Percentiles rank a stretch among this genome's conserved stretches.
Evolutionary conservation across 2,888 invertebrate genomes (phyloP).

Genomic region (Agrotis segetum): DNA sequence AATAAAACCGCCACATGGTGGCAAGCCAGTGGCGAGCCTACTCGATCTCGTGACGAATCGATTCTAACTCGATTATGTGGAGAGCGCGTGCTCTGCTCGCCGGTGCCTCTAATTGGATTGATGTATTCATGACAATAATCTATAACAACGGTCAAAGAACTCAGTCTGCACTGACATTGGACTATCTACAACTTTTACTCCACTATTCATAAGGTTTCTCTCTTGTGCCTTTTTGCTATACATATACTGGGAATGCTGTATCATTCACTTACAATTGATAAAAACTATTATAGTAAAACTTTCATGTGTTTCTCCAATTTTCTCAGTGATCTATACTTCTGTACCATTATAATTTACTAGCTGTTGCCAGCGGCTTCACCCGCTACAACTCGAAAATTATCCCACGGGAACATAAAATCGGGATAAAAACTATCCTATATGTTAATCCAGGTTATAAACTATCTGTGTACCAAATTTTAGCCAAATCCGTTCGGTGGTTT

Average conservation of each 20-base stretch:
- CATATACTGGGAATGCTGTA: slow-evolving; percentile 8
- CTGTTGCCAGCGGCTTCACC: too few species aligned
- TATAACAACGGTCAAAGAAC: slow-evolving; percentile 68
- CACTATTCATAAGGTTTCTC: slow-evolving; percentile 55
- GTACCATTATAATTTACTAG: too few species aligned
- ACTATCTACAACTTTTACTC: slow-evolving; percentile 55
- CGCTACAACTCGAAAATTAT: too few species aligned
- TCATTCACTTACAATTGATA: slow-evolving; percentile 4
- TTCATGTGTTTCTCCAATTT: not conserved
- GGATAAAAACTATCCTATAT: too few species aligned
- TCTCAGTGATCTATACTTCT: not conserved
- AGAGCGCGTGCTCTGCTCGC: slow-evolving; percentile 61
- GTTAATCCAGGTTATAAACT: too few species aligned
- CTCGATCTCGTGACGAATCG: slow-evolving; percentile 78
- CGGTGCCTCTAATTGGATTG: slow-evolving; percentile 66
- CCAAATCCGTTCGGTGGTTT: too few species aligned
- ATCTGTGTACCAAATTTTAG: too few species aligned
- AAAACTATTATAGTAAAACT: not conserved
- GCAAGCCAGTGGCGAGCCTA: slow-evolving; percentile 20
- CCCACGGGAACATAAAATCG: too few species aligned
- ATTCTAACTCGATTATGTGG: slow-evolving; percentile 79
- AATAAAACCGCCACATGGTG: slow-evolving; percentile 45
- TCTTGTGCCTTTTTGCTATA: not conserved
- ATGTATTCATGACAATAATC: slow-evolving; percentile 54
- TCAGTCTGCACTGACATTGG: slow-evolving; percentile 62